Evolutionary conservation across 2,113 vertebrate genomes (phyloP), one percentile per base, ranked within the genome.

Genomic region (Pteropus alecto): DNA sequence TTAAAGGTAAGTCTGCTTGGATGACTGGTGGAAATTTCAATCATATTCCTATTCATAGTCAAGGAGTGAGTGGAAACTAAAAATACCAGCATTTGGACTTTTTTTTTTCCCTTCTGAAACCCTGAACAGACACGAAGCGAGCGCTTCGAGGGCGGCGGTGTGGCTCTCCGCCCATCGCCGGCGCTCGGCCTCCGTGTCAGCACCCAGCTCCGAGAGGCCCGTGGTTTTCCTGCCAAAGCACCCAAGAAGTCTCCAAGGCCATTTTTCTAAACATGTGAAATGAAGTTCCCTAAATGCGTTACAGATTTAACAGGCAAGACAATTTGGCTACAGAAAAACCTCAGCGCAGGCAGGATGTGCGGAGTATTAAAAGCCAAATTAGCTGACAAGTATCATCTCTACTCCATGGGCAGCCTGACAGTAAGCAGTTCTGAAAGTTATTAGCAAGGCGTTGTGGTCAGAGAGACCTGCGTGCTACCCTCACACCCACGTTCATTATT

Each of bases 311-410:
- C 76, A 22, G 3, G 94, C 70, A 93, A 98, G 96, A 93, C 93
- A 91, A 92, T 97, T 87, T 97, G 94, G 94, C 94, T 94, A 73
- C 2, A n/a, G 82, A 18, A 74, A 95, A 96, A 94, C 76, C 88
- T 96, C 94, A 89, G 97, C 96, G 95, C 94, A 87, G 93, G 73
- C 67, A 94, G 93, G 48, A 92, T 74, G 92, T 95, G 74, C 48
- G 0, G 68, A 68, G 82, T 93, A 97, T 96, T 92, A 97, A 97
- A 98, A 97, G 97, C 81, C 93, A 97, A 96, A 98, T 98, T 94
- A 98, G 90, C 93, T 95, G 98, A 98, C 95, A 93, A 93, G 77
- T 93, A 97, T 73, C 90, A 94, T 97, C 96, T 93, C 97, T 83
- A 84, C 51, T 95, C 60, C 22, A 15, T 7, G 77, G 38, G 76